Evolutionary conservation across 23 tunicate genomes (phyloP), one percentile per base, ranked within the genome.

Genomic region (Corella eumyota): DNA sequence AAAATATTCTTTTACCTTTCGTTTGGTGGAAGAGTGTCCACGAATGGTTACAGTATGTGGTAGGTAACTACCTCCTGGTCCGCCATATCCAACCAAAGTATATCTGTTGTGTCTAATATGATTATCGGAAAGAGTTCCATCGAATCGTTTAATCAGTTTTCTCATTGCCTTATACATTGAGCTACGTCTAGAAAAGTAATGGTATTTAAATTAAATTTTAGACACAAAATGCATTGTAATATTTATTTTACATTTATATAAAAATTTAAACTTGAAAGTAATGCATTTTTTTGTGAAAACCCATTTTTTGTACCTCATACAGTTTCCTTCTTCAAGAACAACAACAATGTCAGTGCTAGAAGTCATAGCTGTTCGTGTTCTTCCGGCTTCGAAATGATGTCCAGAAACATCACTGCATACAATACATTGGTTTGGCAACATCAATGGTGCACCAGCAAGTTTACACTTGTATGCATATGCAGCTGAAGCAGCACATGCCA

Each of bases 71-170:
- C 67, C 77, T 5, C 68, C 80, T 26, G 78, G 63, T 24, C 96
- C 96, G 27, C 96, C 96, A 54, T 81, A 88, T 26, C 88, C 96
- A 45, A 88, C 96, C 37, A 88, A 34, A 21, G 25, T 62, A 67
- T 52, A 88, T 36, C 51, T 50, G 50, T 53, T 49, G 34, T 68
- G 36, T 25, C 73, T 35, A 26, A 62, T 31, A 15, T 52, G 32
- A 2, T 29, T 47, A 28, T 40, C 36, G 46, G 34, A 28, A 4
- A 79, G 9, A 1, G 31, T 19, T 4, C 52, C 17, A 2, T 2
- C 25, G 31, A 71, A 40, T 55, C 64, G 34, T 55, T 71, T 79
- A 45, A 70, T 25, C 61, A 79, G 61, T 49, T 79, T 70, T n/a
- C 38, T 54, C 72, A 79, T 44, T 32, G 68, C 54, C 48, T 56